These are phyloP conservation scores for Cardinalis cardinalis DNA, from an alignment of 2,113 vertebrate genomes.

Conservation along the genomic window DNA sequence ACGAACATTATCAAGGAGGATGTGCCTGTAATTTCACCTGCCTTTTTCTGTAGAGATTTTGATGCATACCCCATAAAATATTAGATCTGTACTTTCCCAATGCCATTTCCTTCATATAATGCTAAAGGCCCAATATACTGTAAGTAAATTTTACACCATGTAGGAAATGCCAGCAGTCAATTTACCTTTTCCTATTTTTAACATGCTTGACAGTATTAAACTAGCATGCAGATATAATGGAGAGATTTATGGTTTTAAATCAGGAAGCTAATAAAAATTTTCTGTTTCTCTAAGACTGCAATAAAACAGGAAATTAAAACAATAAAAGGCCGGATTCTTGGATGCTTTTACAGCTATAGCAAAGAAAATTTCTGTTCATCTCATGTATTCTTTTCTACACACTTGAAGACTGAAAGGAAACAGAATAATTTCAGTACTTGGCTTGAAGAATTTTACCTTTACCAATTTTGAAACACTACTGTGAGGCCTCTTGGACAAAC, in stretches of 20 bases:
- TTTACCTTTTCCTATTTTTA: not conserved
- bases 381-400: not conserved
- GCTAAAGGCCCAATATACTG: not conserved
- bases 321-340: not conserved
- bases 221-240: not conserved
- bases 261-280: not conserved
- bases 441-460: not conserved
- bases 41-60: not conserved
- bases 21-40: not conserved
- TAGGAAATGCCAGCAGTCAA: not conserved
- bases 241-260: not conserved
- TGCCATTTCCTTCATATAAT: not conserved
- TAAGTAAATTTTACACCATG: not conserved
- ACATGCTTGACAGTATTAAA: not conserved
- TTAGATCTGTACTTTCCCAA: not conserved
- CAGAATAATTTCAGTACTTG: not conserved
- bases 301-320: constrained; percentile 7
- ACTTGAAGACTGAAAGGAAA: not conserved
- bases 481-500: not conserved
- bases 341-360: not conserved
- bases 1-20: not conserved
- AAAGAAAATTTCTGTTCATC: not conserved
- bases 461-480: not conserved
- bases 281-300: not conserved
- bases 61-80: not conserved